A percentile compares a stretch with the other conserved stretches of the same genome.
These are phyloP conservation scores for Acromyrmex echinatior DNA, from an alignment of 1,140 invertebrate genomes.

Conservation along the genomic window DNA sequence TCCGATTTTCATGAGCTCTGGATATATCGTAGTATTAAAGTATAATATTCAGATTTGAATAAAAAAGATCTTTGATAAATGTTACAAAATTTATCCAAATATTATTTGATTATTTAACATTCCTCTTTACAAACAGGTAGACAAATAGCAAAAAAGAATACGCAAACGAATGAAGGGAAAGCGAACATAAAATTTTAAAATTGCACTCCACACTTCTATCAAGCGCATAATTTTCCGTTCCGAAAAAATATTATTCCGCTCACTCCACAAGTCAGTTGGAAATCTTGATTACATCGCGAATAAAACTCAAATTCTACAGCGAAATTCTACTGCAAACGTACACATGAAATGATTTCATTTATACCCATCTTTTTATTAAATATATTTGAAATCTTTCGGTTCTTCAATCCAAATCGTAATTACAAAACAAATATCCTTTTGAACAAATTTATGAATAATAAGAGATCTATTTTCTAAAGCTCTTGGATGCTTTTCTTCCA, in stretches of 20 bases:
- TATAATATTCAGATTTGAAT: slow-evolving; percentile 1
- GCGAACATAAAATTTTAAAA: slow-evolving; percentile 44
- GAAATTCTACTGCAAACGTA: slow-evolving; percentile 8
- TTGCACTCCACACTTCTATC: slow-evolving; percentile 33
- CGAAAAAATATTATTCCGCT: slow-evolving; percentile 56
- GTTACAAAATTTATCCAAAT: slow-evolving; percentile 13
- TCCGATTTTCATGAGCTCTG: not conserved
- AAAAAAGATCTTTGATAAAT: slow-evolving; percentile 1
- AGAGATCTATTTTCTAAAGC: not conserved
- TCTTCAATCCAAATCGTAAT: slow-evolving; percentile 15
- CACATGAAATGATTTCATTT: slow-evolving; percentile 26
- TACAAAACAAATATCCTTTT: slow-evolving; percentile 16
- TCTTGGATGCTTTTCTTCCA: not conserved
- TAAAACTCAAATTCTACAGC: slow-evolving; percentile 38
- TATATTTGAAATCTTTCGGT: not conserved
- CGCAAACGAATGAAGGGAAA: slow-evolving; percentile 23
- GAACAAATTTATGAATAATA: not conserved
- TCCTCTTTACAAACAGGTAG: not conserved
- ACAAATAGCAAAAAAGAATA: slow-evolving; percentile 37
- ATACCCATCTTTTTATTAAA: slow-evolving; percentile 30
- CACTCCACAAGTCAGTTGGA: slow-evolving; percentile 41
- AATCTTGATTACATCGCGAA: slow-evolving; percentile 46
- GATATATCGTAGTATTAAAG: not conserved
- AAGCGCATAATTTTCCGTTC: slow-evolving; percentile 49
- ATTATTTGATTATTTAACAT: slow-evolving; percentile 14